A percentile compares a stretch with the other conserved stretches of the same genome.
phyloP scores from a whole-genome alignment of 2,888 invertebrate species.

The Drosophila crucigera region DNA sequence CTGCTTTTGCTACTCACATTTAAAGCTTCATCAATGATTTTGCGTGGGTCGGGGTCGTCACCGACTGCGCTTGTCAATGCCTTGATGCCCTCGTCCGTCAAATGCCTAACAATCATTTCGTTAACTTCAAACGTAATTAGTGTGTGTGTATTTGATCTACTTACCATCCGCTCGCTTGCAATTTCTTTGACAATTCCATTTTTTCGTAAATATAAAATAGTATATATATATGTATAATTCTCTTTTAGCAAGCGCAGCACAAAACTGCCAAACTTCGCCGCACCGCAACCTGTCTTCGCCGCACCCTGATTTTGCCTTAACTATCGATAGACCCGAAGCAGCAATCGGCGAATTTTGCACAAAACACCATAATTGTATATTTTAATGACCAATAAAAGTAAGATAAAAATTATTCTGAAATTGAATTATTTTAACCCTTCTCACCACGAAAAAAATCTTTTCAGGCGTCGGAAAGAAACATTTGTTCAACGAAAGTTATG shows the following conservation, averaged over 20 bases:
- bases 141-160: background rate
- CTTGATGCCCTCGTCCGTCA: constrained; percentile 90
- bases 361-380: background rate
- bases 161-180: constrained; percentile 90
- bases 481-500: background rate
- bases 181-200: constrained; percentile 88
- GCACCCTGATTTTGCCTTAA: constrained; percentile 10
- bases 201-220: constrained; percentile 47
- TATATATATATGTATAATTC: constrained; percentile 31
- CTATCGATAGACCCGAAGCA: constrained; percentile 1
- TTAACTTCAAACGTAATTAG: background rate
- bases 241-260: constrained; percentile 41
- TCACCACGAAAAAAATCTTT: too few species aligned
- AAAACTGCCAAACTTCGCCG: constrained; percentile 42
- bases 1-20: constrained; percentile 88
- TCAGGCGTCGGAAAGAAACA: too few species aligned
- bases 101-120: constrained; percentile 86
- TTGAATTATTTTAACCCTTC: background rate
- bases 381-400: too few species aligned
- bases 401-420: background rate
- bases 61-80: constrained; percentile 86
- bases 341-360: constrained; percentile 1
- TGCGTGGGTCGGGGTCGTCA: constrained; percentile 86
- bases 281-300: constrained; percentile 32
- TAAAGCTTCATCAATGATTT: constrained; percentile 88